These are phyloP conservation scores for Apeira syringaria DNA, from an alignment of 2,888 invertebrate species.

Conservation along the genomic window DNA sequence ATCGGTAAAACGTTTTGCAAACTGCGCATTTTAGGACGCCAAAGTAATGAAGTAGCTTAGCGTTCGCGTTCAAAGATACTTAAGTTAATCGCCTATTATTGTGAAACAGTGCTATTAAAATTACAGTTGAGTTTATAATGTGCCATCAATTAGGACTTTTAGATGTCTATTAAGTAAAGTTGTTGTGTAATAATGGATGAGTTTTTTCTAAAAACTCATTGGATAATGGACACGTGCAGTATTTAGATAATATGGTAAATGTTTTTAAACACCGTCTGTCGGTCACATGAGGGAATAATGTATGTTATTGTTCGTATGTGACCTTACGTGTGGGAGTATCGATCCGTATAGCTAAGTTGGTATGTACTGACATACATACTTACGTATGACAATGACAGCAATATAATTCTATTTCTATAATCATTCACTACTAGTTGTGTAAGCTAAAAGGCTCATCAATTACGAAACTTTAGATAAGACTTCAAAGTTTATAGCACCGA, in stretches of 20 bases:
- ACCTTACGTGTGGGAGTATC: conserved; percentile 33
- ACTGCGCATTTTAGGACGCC: conserved; percentile 7
- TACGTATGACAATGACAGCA: too few relatives aligned
- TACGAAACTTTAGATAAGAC: too few relatives aligned
- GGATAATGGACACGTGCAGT: conserved; percentile 31
- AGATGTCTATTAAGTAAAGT: conserved; percentile 6
- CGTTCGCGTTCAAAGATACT: conserved; percentile 5
- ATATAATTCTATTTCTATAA: too few relatives aligned
- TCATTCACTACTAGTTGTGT: too few relatives aligned
- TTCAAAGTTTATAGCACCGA: too few relatives aligned
- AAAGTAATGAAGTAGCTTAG: conserved; percentile 11
- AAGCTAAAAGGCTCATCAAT: too few relatives aligned
- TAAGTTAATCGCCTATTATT: conserved; percentile 19
- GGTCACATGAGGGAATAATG: conserved; percentile 49
- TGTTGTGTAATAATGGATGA: conserved; percentile 19
- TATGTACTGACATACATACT: too few relatives aligned
- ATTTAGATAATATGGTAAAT: conserved; percentile 30
- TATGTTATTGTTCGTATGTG: conserved; percentile 50
- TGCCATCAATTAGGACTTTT: conserved; percentile 13
- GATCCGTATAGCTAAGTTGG: conserved; percentile 6
- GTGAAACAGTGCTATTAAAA: conserved; percentile 15
- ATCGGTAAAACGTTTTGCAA: conserved; percentile 25
- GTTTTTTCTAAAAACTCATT: conserved; percentile 22
- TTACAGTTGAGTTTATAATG: conserved; percentile 15
- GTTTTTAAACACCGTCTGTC: conserved; percentile 39